Conservation (phyloP, 1,140 invertebrate genomes). For the Bombyx mori region DNA sequence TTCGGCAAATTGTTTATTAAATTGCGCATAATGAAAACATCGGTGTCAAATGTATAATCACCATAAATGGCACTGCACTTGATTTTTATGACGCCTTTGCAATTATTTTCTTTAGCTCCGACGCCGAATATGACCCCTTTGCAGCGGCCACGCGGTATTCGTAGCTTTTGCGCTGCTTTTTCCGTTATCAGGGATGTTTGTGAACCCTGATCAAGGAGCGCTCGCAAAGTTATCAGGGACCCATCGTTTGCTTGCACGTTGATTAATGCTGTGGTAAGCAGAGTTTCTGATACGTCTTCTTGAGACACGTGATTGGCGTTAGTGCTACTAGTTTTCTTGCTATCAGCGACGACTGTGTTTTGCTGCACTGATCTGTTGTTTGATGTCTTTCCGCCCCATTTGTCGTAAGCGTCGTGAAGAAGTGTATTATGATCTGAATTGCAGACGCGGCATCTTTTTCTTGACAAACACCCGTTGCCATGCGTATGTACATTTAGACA, state of each 20-base stretch:
- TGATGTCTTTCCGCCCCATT: neutral
- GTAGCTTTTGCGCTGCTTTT: slow-evolving; percentile 17
- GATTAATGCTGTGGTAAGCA: slow-evolving; percentile 18
- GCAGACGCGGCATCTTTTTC: slow-evolving; percentile 17
- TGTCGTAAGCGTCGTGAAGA: slow-evolving; percentile 14
- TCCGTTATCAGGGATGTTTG: slow-evolving; percentile 17
- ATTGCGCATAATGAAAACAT: slow-evolving; percentile 20
- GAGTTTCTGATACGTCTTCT: slow-evolving; percentile 7
- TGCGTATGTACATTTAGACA: no score
- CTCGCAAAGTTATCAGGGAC: slow-evolving; percentile 8
- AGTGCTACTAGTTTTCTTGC: neutral
- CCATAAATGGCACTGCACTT: slow-evolving; percentile 8
- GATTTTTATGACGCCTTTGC: slow-evolving; percentile 18
- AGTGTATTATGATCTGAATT: slow-evolving; percentile 17
- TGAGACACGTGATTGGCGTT: neutral
- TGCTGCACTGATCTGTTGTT: neutral
- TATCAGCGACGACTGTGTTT: neutral
- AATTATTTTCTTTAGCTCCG: slow-evolving; percentile 15
- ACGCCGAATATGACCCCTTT: slow-evolving; percentile 17
- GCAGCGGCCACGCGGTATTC: slow-evolving; percentile 10
- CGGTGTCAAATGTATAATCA: slow-evolving; percentile 15
- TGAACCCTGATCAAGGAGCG: slow-evolving; percentile 18
- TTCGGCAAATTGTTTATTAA: slow-evolving; percentile 21
- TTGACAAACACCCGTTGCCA: slow-evolving; percentile 3
- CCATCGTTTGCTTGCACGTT: slow-evolving; percentile 7